Conservation (phyloP, 2,113 vertebrate genomes). For the Alectura lathami region DNA sequence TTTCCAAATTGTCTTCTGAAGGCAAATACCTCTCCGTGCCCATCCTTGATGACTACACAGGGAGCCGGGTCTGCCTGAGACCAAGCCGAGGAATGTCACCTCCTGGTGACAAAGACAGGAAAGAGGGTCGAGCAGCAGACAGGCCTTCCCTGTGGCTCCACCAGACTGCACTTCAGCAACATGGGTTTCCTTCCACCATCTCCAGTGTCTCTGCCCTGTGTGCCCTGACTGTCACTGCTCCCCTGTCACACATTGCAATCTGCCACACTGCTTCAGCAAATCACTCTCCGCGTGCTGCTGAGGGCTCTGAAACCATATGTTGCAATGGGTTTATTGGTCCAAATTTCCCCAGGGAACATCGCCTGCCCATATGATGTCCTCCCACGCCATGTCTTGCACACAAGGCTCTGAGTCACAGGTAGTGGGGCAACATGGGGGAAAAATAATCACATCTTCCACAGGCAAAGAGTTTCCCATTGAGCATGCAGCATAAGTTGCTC, state of each 20-base stretch:
- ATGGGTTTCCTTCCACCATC: neutral
- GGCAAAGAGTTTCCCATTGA: neutral
- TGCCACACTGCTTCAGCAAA: fast-evolving
- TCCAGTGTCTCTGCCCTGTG: neutral
- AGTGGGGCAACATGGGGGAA: neutral
- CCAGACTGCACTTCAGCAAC: neutral
- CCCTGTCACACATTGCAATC: neutral
- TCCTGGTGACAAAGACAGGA: neutral
- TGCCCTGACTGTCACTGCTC: neutral
- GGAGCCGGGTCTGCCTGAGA: neutral
- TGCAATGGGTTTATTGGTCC: neutral
- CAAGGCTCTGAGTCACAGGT: neutral
- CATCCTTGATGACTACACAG: too few species aligned
- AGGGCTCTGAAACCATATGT: conserved; percentile 1
- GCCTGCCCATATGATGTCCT: neutral
- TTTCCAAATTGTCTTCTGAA: neutral
- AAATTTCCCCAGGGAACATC: neutral
- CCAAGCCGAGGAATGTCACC: neutral
- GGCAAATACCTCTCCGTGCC: neutral
- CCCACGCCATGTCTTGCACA: neutral
- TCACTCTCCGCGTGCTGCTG: neutral
- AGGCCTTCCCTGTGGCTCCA: neutral
- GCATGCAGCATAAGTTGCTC: neutral
- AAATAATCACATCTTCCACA: fast-evolving
- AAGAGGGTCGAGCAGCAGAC: neutral